Conservation (phyloP, 1,140 invertebrate genomes). For the Euura lappo region DNA sequence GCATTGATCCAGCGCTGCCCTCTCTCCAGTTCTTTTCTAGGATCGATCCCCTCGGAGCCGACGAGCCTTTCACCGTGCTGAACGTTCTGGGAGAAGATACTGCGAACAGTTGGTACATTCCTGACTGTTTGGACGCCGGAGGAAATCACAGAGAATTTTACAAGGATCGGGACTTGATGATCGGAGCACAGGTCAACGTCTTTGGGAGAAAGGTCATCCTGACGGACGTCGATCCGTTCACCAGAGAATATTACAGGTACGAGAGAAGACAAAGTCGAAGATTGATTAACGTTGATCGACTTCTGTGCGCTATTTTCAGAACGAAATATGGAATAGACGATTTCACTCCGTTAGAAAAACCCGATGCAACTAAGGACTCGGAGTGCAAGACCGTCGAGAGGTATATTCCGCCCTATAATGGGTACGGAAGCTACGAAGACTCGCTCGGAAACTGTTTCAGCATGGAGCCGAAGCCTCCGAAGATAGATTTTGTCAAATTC, state of each 20-base stretch:
- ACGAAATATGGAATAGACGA: conserved; percentile 61
- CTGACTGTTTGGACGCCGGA: conserved; percentile 65
- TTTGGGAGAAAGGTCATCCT: conserved; percentile 82
- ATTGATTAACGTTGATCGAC: no score
- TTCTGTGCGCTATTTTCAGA: no score
- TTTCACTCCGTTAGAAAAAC: conserved; percentile 64
- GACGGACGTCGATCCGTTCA: conserved; percentile 86
- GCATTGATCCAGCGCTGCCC: no score
- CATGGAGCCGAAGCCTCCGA: conserved; percentile 77
- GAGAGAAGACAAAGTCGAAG: conserved; percentile 37
- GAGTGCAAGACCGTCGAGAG: conserved; percentile 53
- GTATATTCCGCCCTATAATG: conserved; percentile 85
- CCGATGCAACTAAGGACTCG: conserved; percentile 54
- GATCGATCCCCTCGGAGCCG: conserved; percentile 66
- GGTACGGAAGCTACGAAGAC: conserved; percentile 86
- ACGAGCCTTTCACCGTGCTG: conserved; percentile 68
- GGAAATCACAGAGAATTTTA: conserved; percentile 66
- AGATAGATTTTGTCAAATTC: conserved; percentile 81
- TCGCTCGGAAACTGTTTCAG: conserved; percentile 83
- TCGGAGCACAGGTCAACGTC: conserved; percentile 80
- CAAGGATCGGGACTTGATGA: conserved; percentile 75
- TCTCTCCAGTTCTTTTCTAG: conserved; percentile 48
- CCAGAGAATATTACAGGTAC: conserved; percentile 84
- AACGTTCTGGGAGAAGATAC: conserved; percentile 72
- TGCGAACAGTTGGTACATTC: conserved; percentile 66